Conservation (phyloP, 2,797 vertebrate genomes). For the Enteromius anoplus region DNA sequence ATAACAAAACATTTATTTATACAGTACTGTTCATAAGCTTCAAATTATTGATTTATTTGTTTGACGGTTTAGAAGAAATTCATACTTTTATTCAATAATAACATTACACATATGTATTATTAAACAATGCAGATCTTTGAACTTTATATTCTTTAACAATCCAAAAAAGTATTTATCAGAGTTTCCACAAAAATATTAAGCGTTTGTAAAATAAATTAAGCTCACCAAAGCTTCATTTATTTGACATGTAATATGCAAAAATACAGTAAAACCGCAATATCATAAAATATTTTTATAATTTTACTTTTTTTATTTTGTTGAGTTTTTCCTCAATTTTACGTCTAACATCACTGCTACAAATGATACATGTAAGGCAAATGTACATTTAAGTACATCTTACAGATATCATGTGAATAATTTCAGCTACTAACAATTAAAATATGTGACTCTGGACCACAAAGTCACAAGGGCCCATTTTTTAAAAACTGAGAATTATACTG, state of each 20-base stretch:
- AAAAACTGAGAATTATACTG: too few relatives aligned
- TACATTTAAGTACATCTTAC: not conserved
- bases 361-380: too few relatives aligned
- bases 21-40: not conserved
- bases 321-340: not conserved
- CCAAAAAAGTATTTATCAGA: not conserved
- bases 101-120: not conserved
- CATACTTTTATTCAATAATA: not conserved
- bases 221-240: too few relatives aligned
- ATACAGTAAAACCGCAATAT: too few relatives aligned
- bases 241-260: too few relatives aligned
- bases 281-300: too few relatives aligned
- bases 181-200: not conserved
- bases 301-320: not conserved
- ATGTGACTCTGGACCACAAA: too few relatives aligned
- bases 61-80: not conserved
- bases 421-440: not conserved
- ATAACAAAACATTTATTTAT: not conserved
- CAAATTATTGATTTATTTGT: not conserved
- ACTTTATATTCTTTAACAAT: not conserved
- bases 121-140: not conserved
- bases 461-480: too few relatives aligned
- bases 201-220: too few relatives aligned
- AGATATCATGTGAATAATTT: not conserved
- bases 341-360: not conserved